Evolutionary conservation across 2,113 vertebrate species (phyloP), one percentile per base, ranked within the genome.

Genomic region (Oophaga pumilio): DNA sequence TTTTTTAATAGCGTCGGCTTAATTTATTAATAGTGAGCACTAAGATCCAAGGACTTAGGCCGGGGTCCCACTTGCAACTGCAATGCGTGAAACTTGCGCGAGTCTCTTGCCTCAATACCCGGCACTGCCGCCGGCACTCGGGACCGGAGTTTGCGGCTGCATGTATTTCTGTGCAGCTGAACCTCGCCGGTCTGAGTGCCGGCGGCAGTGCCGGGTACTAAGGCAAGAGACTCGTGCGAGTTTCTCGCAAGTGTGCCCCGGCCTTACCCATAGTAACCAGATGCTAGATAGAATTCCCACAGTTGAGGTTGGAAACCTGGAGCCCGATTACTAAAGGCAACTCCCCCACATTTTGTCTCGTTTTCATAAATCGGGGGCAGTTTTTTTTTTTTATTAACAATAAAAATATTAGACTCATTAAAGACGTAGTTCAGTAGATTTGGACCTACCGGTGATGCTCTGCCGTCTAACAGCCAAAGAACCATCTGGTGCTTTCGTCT

Each of bases 391-490:
- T 43, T 43, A 0, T 43, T 43, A 43, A 43, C 3, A 43, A 1
- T 2, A 43, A 43, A 43, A 43, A 43, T 18, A 64, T 64, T 66
- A 49, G 62, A 22, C 59, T 24, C 68, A 66, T 20, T 28, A 22
- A 62, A 5, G 3, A 66, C 8, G n/a, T 26, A 50, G 50, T 49
- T 52, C n/a, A 62, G 68, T 57, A 57, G 2, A 52, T 56, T n/a
- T 69, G 26, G 94, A 99, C 98, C 98, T 96, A 99, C 98, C 98
- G 96, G 97, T 97, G 90, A 99, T 99, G 93, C 97, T 99, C 94
- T 98, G 98, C 94, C 97, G 97, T 94, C 98, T 96, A 95, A 99
- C 96, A 92, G 97, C 97, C 95, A 99, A 95, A 83, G 96, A 94
- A 94, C 98, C 97, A 92, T 99, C 98, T 78, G 97, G 95, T 92